phyloP scores from a whole-genome alignment of 1,140 invertebrate species.

The Oryzaephilus surinamensis region DNA sequence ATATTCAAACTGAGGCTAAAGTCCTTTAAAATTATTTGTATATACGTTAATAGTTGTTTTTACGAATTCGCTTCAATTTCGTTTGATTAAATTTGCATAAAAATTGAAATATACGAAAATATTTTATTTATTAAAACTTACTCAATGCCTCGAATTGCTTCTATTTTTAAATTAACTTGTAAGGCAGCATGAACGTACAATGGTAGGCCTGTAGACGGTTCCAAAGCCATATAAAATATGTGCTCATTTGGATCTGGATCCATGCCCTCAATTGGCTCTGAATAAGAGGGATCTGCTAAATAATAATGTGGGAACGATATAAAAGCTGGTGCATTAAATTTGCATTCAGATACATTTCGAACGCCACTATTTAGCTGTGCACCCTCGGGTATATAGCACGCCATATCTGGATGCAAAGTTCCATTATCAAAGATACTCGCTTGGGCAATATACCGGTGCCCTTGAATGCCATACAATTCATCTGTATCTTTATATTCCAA shows the following conservation, averaged over 20 bases:
- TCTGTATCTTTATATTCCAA: slow-evolving; percentile 14
- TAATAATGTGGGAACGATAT: slow-evolving; percentile 83
- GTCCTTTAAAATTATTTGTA: slow-evolving; percentile 5
- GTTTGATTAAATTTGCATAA: slow-evolving; percentile 4
- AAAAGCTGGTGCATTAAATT: slow-evolving; percentile 63
- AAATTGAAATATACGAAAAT: slow-evolving; percentile 1
- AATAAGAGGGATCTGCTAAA: slow-evolving; percentile 58
- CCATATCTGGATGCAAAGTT: slow-evolving; percentile 45
- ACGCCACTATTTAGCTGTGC: slow-evolving; percentile 44
- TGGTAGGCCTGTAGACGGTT: slow-evolving; percentile 62
- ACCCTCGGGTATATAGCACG: slow-evolving; percentile 41
- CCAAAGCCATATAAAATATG: slow-evolving; percentile 55
- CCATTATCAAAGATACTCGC: slow-evolving; percentile 57
- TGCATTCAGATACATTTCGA: slow-evolving; percentile 57
- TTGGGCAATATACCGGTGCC: slow-evolving; percentile 48
- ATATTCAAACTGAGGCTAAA: background rate
- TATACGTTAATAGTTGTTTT: slow-evolving; percentile 3
- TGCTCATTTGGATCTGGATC: slow-evolving; percentile 57
- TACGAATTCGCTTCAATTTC: too few species aligned
- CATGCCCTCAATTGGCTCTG: slow-evolving; percentile 54
- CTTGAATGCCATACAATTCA: slow-evolving; percentile 40
- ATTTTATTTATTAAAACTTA: slow-evolving; percentile 16
- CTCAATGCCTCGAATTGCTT: slow-evolving; percentile 44
- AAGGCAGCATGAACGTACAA: slow-evolving; percentile 53
- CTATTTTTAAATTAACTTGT: slow-evolving; percentile 61